phyloP scores from a whole-genome alignment of 2,888 invertebrate species.

The Leptinotarsa haldemani region DNA sequence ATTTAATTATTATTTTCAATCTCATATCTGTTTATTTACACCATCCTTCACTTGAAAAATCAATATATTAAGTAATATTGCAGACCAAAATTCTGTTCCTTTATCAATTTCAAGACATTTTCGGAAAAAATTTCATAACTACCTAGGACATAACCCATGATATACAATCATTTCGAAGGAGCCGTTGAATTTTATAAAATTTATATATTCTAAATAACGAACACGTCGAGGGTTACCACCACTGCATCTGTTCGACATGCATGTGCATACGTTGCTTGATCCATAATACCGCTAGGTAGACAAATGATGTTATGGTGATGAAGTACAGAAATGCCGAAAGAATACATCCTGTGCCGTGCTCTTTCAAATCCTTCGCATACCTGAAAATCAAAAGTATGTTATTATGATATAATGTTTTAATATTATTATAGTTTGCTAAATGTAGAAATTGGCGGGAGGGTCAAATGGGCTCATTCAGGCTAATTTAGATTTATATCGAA shows the following conservation, averaged over 20 bases:
- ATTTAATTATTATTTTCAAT: neutral
- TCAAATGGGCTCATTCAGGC: too few relatives aligned
- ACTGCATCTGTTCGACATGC: constrained; percentile 64
- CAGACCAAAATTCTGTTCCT: neutral
- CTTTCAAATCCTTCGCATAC: constrained; percentile 44
- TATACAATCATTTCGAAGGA: constrained; percentile 37
- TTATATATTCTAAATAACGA: constrained; percentile 35
- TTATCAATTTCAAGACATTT: neutral
- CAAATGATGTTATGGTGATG: constrained; percentile 64
- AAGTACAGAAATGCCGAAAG: constrained; percentile 65
- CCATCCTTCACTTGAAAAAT: too few relatives aligned
- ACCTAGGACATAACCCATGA: constrained; percentile 24
- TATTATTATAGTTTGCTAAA: too few relatives aligned
- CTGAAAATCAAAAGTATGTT: constrained; percentile 27
- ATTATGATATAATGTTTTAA: too few relatives aligned
- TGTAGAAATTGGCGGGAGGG: too few relatives aligned
- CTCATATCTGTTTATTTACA: neutral
- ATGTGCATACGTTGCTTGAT: constrained; percentile 64
- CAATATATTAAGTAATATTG: neutral
- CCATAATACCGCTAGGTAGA: constrained; percentile 64
- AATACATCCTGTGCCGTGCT: constrained; percentile 63
- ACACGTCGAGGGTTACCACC: constrained; percentile 58
- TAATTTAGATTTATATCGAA: too few relatives aligned
- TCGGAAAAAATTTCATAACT: neutral
- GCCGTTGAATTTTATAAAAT: constrained; percentile 31